Evolutionary conservation across 2,888 invertebrate genomes (phyloP).

Genomic region (Cordilura impudica): DNA sequence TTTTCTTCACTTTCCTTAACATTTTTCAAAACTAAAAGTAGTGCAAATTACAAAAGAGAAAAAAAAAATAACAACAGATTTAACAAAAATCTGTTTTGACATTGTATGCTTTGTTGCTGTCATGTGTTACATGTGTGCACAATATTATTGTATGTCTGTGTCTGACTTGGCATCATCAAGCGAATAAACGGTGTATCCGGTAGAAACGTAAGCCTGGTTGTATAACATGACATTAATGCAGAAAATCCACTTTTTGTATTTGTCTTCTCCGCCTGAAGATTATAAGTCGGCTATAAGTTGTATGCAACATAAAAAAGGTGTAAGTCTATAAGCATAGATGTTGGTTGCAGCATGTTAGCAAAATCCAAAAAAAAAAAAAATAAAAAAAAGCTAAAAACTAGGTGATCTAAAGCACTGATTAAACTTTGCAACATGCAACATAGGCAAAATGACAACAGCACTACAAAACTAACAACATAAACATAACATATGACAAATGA

Average conservation of each 20-base stretch:
- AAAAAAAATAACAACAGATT: constrained; percentile 4
- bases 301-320: constrained; percentile 53
- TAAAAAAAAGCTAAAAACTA: constrained; percentile 33
- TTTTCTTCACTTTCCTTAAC: neutral
- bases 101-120: constrained; percentile 62
- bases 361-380: constrained; percentile 4
- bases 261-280: constrained; percentile 51
- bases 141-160: constrained; percentile 34
- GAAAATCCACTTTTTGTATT: constrained; percentile 59
- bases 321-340: constrained; percentile 56
- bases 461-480: constrained; percentile 37
- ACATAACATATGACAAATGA: constrained; percentile 60
- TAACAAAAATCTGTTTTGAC: constrained; percentile 53
- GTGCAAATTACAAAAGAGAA: constrained; percentile 37
- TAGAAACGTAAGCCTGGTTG: constrained; percentile 59
- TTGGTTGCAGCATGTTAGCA: constrained; percentile 27
- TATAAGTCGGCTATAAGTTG: neutral
- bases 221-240: constrained; percentile 65
- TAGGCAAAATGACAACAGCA: constrained; percentile 49
- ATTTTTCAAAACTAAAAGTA: neutral
- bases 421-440: constrained; percentile 60
- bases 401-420: constrained; percentile 60
- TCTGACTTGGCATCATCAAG: constrained; percentile 46
- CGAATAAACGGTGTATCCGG: constrained; percentile 54
- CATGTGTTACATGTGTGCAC: constrained; percentile 64